A percentile compares a stretch with the other conserved stretches of the same genome.
These are phyloP conservation scores for Xestia rhomboidea DNA, from an alignment of 2,888 invertebrate species.

Conservation along the genomic window DNA sequence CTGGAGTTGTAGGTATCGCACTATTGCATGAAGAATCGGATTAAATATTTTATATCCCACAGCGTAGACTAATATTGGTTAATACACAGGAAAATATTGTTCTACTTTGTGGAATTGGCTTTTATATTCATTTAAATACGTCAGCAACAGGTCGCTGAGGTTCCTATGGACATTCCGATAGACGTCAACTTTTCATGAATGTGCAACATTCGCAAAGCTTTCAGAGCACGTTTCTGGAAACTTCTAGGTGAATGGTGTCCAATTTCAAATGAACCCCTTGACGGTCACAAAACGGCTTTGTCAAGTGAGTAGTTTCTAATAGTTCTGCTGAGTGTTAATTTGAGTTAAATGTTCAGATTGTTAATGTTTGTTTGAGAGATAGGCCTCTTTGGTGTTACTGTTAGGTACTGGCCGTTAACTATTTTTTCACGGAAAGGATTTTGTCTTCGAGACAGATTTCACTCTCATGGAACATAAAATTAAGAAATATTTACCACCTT, in stretches of 20 bases:
- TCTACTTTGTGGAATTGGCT: background rate
- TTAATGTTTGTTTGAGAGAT: background rate
- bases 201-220: conserved; percentile 6
- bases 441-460: background rate
- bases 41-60: background rate
- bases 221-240: conserved; percentile 18
- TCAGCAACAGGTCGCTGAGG: background rate
- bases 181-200: background rate
- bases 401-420: background rate
- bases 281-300: background rate
- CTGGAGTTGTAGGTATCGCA: background rate
- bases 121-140: background rate
- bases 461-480: background rate
- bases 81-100: background rate
- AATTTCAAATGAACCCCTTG: conserved; percentile 19
- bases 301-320: background rate
- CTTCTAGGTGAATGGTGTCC: conserved; percentile 5
- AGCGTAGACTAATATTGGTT: background rate
- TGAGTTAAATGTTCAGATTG: background rate
- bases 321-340: background rate
- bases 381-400: background rate
- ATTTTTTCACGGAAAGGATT: background rate
- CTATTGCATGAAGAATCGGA: background rate
- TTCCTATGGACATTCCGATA: background rate
- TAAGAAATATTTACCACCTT: background rate